Conservation (phyloP, 2,888 invertebrate species). For the Drosophila neutralis region DNA sequence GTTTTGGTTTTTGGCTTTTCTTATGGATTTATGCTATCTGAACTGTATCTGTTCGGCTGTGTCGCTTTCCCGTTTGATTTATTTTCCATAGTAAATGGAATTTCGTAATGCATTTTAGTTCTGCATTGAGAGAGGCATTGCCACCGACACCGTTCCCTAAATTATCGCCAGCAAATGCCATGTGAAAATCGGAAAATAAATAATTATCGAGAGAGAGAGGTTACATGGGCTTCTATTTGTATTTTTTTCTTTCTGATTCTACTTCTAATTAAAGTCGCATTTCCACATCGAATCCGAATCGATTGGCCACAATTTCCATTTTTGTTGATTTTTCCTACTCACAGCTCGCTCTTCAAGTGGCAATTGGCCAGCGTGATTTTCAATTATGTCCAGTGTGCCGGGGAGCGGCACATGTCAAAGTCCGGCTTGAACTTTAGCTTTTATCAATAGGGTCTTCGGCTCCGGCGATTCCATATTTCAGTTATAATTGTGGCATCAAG, state of each 20-base stretch:
- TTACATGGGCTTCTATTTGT: slow-evolving; percentile 42
- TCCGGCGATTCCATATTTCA: slow-evolving; percentile 26
- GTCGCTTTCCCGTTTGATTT: slow-evolving; percentile 74
- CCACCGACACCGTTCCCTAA: slow-evolving; percentile 37
- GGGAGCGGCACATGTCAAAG: slow-evolving; percentile 72
- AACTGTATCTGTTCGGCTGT: slow-evolving; percentile 23
- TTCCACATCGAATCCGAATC: slow-evolving; percentile 51
- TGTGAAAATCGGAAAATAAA: slow-evolving; percentile 75
- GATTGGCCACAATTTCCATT: slow-evolving; percentile 78
- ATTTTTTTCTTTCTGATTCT: slow-evolving; percentile 27
- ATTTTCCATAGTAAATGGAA: slow-evolving; percentile 76
- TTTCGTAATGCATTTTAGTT: slow-evolving; percentile 80
- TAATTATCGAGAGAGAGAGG: slow-evolving; percentile 68
- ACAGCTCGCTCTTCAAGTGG: slow-evolving; percentile 48
- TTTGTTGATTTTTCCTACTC: slow-evolving; percentile 70
- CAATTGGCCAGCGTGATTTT: slow-evolving; percentile 77
- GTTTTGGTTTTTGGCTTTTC: slow-evolving; percentile 29
- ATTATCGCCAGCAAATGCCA: slow-evolving; percentile 65
- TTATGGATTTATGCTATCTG: slow-evolving; percentile 2
- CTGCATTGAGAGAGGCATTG: slow-evolving; percentile 56
- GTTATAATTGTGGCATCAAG: slow-evolving; percentile 66
- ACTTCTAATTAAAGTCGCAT: slow-evolving; percentile 72
- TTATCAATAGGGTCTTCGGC: slow-evolving; percentile 14
- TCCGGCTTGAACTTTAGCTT: slow-evolving; percentile 17
- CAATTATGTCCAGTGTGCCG: slow-evolving; percentile 59